phyloP scores from a whole-genome alignment of 1,140 invertebrate species.

The Acromyrmex charruanus region DNA sequence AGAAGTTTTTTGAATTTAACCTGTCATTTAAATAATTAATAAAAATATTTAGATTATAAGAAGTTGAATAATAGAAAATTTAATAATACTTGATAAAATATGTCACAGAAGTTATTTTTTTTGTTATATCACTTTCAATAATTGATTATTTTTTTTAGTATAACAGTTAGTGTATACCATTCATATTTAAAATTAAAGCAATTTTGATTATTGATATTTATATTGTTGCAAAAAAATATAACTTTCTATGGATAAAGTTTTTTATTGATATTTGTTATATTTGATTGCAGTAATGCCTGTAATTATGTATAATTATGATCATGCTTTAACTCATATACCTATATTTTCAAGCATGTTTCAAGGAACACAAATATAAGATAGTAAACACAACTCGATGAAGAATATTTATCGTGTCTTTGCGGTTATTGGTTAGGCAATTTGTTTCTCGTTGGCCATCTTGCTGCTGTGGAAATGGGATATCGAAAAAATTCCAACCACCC shows the following conservation, averaged over 20 bases:
- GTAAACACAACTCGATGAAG: constrained; percentile 14
- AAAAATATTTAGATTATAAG: neutral
- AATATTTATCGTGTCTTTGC: constrained; percentile 2
- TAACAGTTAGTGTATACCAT: neutral
- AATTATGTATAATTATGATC: neutral
- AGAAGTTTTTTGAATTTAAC: neutral
- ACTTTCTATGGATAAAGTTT: neutral
- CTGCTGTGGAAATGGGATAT: constrained; percentile 44
- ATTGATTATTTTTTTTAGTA: no score
- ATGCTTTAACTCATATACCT: constrained; percentile 6
- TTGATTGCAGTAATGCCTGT: neutral
- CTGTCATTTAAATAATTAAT: neutral
- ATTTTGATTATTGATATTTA: constrained; percentile 3
- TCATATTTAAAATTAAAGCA: neutral
- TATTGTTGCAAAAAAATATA: neutral
- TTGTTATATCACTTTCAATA: neutral
- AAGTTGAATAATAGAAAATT: constrained; percentile 1
- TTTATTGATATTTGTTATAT: neutral
- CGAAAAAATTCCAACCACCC: constrained; percentile 56
- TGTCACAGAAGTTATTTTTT: neutral
- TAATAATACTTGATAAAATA: neutral
- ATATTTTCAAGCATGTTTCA: constrained; percentile 7
- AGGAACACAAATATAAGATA: neutral
- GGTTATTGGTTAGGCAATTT: constrained; percentile 42
- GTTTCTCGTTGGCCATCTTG: constrained; percentile 53